Evolutionary conservation across 2,113 vertebrate species (phyloP).

Genomic region (Entosphenus tridentatus): DNA sequence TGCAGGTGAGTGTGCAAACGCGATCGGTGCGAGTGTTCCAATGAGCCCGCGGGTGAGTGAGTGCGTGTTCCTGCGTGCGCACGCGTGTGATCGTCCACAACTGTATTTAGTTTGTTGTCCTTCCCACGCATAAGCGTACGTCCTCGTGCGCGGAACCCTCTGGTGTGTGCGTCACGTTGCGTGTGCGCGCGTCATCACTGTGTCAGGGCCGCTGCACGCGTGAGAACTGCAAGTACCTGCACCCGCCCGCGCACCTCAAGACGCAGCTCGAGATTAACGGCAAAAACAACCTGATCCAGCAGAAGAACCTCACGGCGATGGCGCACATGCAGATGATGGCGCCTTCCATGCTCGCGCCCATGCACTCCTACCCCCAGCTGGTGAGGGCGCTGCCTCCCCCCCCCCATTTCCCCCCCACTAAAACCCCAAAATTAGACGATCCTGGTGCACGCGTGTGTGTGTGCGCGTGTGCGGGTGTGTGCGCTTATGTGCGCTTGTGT

Average conservation of each 20-base stretch:
- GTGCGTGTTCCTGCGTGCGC: no score
- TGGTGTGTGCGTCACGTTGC: not conserved
- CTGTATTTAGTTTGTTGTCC: no score
- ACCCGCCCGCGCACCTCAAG: constrained; percentile 87
- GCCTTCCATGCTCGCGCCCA: not conserved
- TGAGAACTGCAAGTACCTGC: constrained; percentile 96
- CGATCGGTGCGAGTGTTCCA: no score
- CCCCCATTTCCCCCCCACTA: no score
- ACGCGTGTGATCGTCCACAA: no score
- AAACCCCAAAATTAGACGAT: no score
- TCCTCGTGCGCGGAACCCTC: not conserved
- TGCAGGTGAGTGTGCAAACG: no score
- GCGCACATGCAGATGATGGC: constrained; percentile 4
- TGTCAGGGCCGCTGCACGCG: constrained; percentile 72
- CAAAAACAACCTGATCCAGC: constrained; percentile 92
- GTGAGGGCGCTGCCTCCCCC: no score
- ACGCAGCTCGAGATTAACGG: constrained; percentile 93
- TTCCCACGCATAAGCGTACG: no score
- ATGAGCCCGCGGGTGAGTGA: no score
- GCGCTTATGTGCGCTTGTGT: not conserved
- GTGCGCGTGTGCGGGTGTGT: not conserved
- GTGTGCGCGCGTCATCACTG: not conserved
- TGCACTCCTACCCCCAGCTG: no score
- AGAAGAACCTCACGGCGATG: constrained; percentile 33
- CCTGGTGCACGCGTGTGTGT: no score